Conservation (phyloP, 92 coral and sea anemone species). For the Micromussa lordhowensis region DNA sequence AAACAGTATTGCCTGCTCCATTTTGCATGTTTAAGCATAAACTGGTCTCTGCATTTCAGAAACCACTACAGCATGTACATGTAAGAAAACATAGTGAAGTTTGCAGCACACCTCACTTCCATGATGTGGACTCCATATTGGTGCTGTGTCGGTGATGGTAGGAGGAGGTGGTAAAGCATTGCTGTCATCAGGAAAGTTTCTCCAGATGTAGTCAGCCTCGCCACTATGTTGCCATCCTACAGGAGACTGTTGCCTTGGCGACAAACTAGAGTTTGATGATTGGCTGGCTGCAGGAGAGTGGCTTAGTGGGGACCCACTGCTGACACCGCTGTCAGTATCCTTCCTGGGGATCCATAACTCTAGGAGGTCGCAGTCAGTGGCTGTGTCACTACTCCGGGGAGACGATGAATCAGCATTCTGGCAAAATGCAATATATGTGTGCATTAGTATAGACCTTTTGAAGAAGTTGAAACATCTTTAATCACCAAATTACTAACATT, state of each 20-base stretch:
- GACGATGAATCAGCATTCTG: conserved; percentile 29
- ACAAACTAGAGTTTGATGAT: conserved; percentile 75
- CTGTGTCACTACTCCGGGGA: conserved; percentile 31
- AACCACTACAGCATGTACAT: neutral
- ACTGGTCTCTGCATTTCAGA: neutral
- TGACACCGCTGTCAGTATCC: conserved; percentile 96
- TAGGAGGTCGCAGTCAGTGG: conserved; percentile 17
- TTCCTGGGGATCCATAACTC: conserved; percentile 37
- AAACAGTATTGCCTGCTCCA: neutral
- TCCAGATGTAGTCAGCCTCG: conserved; percentile 70
- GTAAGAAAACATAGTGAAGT: neutral
- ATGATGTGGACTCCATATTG: conserved; percentile 30
- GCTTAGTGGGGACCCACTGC: conserved; percentile 96
- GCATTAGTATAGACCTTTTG: too few relatives aligned
- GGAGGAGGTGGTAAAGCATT: conserved; percentile 40
- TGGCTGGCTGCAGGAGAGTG: conserved; percentile 95
- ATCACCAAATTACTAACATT: too few relatives aligned
- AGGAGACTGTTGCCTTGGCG: conserved; percentile 77
- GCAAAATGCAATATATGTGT: neutral
- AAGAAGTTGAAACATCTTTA: too few relatives aligned
- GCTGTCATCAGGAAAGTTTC: conserved; percentile 51
- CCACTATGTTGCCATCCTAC: conserved; percentile 79
- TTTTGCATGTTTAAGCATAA: neutral
- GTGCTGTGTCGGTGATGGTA: conserved; percentile 29
- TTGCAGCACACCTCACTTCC: conserved; percentile 39